phyloP scores from a whole-genome alignment of 2,888 invertebrate genomes.

The Copidosoma aretas region DNA sequence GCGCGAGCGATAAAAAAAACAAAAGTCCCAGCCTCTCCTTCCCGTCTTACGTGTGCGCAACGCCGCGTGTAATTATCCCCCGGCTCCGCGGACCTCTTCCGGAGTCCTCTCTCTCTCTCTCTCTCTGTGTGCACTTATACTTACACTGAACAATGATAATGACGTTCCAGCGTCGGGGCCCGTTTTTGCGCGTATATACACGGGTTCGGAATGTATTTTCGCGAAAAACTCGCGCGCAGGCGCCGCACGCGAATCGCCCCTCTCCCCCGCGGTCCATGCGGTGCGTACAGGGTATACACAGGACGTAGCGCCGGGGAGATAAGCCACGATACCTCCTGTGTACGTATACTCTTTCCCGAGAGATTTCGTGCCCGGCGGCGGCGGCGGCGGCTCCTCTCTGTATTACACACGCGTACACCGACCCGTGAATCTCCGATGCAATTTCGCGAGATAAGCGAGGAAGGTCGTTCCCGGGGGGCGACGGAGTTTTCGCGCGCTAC shows the following conservation, averaged over 20 bases:
- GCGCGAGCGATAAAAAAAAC: conserved; percentile 25
- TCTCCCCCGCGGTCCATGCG: background rate
- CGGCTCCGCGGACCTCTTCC: conserved; percentile 27
- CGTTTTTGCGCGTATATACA: background rate
- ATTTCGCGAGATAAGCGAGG: conserved; percentile 25
- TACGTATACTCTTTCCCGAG: too few species aligned
- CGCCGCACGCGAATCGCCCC: background rate
- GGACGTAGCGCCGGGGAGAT: too few species aligned
- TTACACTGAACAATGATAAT: background rate
- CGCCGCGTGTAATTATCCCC: conserved; percentile 26
- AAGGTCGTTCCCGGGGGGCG: background rate
- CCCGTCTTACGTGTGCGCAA: background rate
- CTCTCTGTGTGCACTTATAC: background rate
- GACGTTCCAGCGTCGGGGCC: background rate
- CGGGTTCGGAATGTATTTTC: background rate
- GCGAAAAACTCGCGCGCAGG: background rate
- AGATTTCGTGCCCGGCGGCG: too few species aligned
- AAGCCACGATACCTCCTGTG: too few species aligned
- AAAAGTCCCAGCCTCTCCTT: conserved; percentile 2
- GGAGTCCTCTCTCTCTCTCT: conserved; percentile 2
- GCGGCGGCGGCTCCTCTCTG: too few species aligned
- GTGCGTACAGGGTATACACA: too few species aligned
- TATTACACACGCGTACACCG: background rate
- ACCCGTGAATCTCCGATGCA: conserved; percentile 17
- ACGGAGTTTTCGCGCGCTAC: background rate